phyloP scores from a whole-genome alignment of 1,140 invertebrate genomes.

The Tachypleus tridentatus region DNA sequence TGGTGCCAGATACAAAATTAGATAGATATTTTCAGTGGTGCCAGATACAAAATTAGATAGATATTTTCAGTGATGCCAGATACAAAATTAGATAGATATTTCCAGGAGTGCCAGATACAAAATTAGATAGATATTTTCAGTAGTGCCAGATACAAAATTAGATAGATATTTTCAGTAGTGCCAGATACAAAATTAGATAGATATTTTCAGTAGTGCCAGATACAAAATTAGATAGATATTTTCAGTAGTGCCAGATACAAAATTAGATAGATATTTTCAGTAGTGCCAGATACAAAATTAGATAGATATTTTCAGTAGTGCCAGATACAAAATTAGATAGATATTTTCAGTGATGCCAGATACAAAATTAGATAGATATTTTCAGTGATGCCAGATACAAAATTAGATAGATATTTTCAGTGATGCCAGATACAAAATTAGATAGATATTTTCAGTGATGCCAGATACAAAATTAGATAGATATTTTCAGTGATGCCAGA shows the following conservation, averaged over 20 bases:
- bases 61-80: background rate
- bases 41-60: conserved; percentile 17
- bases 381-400: conserved; percentile 4
- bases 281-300: conserved; percentile 13
- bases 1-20: conserved; percentile 13
- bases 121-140: conserved; percentile 12
- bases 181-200: conserved; percentile 17
- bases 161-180: background rate
- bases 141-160: conserved; percentile 13
- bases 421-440: conserved; percentile 13
- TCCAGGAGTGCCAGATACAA: conserved; percentile 2
- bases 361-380: conserved; percentile 20
- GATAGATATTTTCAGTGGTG: conserved; percentile 1
- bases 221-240: conserved; percentile 20
- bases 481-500: background rate
- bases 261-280: conserved; percentile 12
- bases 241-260: conserved; percentile 4
- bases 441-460: background rate
- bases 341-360: background rate
- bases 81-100: conserved; percentile 20
- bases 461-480: conserved; percentile 17
- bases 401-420: conserved; percentile 12
- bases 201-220: background rate
- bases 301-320: background rate
- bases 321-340: conserved; percentile 17